These are phyloP conservation scores for Carassius carassius DNA, from an alignment of 2,113 vertebrate species.

Conservation along the genomic window DNA sequence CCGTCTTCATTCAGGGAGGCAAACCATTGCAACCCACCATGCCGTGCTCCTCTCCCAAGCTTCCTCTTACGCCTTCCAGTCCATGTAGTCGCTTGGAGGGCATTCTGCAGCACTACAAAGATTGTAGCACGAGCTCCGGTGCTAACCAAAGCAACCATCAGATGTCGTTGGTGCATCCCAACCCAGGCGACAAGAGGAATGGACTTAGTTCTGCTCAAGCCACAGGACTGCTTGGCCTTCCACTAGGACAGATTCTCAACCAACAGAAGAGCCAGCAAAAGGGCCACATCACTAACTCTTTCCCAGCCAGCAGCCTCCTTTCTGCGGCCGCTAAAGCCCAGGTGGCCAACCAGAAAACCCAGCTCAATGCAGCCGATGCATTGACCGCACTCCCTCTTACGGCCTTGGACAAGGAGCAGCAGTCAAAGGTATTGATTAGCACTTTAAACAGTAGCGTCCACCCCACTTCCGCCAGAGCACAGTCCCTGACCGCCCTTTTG, in stretches of 20 bases:
- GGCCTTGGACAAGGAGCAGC: constrained; percentile 67
- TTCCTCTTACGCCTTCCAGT: constrained; percentile 53
- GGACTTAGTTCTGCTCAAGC: constrained; percentile 63
- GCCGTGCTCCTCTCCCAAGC: constrained; percentile 58
- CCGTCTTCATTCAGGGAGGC: constrained; percentile 64
- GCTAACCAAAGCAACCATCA: constrained; percentile 75
- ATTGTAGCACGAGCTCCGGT: constrained; percentile 71
- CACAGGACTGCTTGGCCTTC: constrained; percentile 74
- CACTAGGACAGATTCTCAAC: constrained; percentile 78
- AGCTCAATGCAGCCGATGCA: constrained; percentile 56
- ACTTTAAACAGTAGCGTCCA: constrained; percentile 85
- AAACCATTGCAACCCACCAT: constrained; percentile 64
- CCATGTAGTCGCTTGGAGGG: constrained; percentile 73
- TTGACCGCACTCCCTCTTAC: constrained; percentile 57
- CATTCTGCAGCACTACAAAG: constrained; percentile 79
- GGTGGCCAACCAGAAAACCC: constrained; percentile 78
- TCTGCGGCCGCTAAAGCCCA: constrained; percentile 89
- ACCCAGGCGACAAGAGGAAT: constrained; percentile 52
- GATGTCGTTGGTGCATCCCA: constrained; percentile 50
- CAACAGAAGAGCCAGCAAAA: constrained; percentile 74
- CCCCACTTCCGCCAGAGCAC: constrained; percentile 60
- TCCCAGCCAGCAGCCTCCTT: constrained; percentile 87
- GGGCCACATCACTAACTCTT: constrained; percentile 72
- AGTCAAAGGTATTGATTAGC: constrained; percentile 81
- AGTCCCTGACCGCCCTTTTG: constrained; percentile 66